phyloP scores from a whole-genome alignment of 2,797 vertebrate species.

The Rhabdomys pumilio region DNA sequence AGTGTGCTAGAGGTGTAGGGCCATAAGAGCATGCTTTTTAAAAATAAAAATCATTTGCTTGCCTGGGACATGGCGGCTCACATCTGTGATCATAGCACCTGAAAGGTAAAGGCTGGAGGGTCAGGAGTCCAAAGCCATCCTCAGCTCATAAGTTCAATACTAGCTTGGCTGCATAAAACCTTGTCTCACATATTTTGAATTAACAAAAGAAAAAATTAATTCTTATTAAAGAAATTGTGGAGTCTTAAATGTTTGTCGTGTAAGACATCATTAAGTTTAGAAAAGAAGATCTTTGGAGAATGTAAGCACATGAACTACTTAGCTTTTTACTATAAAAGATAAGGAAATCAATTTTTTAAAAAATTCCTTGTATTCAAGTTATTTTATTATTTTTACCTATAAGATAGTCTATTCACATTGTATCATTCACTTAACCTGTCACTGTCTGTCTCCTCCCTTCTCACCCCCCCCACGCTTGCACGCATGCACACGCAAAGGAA shows the following conservation, averaged over 20 bases:
- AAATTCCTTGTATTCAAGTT: not conserved
- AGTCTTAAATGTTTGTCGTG: not conserved
- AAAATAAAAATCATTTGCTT: constrained; percentile 1
- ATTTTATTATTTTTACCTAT: not conserved
- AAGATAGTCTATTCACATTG: not conserved
- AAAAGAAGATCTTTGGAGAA: constrained; percentile 33
- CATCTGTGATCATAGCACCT: not conserved
- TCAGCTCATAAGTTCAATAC: not conserved
- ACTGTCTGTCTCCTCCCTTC: not conserved
- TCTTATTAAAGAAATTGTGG: not conserved
- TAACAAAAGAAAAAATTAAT: not conserved
- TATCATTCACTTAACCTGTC: not conserved
- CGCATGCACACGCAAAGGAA: not conserved
- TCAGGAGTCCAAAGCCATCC: not conserved
- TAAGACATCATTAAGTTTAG: not conserved
- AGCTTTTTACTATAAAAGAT: not conserved
- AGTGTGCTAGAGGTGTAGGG: not conserved
- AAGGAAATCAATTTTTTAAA: constrained; percentile 3
- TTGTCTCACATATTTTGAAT: not conserved
- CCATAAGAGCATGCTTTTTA: not conserved
- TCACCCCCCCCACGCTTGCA: not conserved
- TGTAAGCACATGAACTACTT: not conserved
- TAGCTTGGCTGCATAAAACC: not conserved
- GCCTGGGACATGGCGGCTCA: not conserved
- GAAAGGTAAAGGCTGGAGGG: too few relatives aligned